phyloP scores from a whole-genome alignment of 2,797 vertebrate genomes.

The Sebastes cheni region DNA sequence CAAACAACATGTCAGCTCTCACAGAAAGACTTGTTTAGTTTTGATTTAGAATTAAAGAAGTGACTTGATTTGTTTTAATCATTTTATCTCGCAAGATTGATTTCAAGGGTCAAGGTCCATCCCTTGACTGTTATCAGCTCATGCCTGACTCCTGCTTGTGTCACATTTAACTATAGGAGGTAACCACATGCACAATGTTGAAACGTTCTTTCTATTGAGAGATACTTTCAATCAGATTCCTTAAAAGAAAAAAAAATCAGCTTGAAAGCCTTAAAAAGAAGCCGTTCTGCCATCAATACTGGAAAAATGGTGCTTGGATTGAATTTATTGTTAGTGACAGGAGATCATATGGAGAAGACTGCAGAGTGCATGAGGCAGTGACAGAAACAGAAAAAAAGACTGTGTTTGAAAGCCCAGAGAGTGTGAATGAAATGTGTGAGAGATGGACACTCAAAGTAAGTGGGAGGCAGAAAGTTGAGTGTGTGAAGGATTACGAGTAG shows the following conservation, averaged over 20 bases:
- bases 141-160: too few species aligned
- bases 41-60: background rate
- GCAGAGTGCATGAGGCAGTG: background rate
- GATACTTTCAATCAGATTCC: background rate
- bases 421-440: background rate
- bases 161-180: background rate
- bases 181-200: background rate
- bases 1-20: background rate
- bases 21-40: background rate
- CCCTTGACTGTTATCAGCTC: background rate
- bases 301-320: background rate
- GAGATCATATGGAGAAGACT: background rate
- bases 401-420: conserved; percentile 1
- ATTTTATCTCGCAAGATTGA: background rate
- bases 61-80: background rate
- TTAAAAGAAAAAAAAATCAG: background rate
- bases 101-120: background rate
- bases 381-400: background rate
- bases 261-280: background rate
- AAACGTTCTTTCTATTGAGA: background rate
- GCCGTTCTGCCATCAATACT: background rate
- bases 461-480: background rate
- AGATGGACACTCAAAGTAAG: background rate
- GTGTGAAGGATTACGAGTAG: background rate
- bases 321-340: background rate